Evolutionary conservation across 2,888 invertebrate genomes (phyloP), one percentile per base, ranked within the genome.

Genomic region (Pseudococcus jackbeardsleyi): DNA sequence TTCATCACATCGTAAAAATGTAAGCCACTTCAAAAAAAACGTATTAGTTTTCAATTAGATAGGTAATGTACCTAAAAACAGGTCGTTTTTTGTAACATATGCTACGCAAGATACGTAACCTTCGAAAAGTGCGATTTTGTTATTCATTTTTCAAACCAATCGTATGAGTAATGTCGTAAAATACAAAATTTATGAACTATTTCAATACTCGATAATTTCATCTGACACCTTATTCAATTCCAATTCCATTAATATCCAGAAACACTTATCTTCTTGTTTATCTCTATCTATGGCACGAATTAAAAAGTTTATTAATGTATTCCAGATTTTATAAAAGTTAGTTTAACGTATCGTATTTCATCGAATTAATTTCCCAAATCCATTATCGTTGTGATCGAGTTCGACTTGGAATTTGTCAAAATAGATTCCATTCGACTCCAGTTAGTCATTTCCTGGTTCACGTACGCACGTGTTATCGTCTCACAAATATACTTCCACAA

Each of bases 1-100:
- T 77, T 77, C 33, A 42, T 77, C 39, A 46, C 8, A 19, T 7
- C 12, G n/a, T 46, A 82, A 82, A 82, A 9, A 19, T 82, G 72
- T 2, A 6, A 64, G 64, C 9, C 4, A 77, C 7, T 33, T 72
- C 33, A 9, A 72, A 72, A 72, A 26, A 33, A 39, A 33, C 46
- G 12, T 46, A 19, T 82, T 82, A 46, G 46, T 82, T 82, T 82
- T 82, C 79, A 82, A 82, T 82, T 82, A 82, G 64, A 11, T 64
- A 64, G 9, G 64, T 64, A 22, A 9, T n/a, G 54, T 64, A 19
- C 9, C 11, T 19, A 22, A 82, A 46, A 82, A 82, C 79, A 46
- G 42, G 79, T 82, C 79, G 17, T 17, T 72, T 72, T 33, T 68
- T 22, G 42, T 79, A 79, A 42, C 39, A 79, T 79, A 39, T 17